phyloP scores from a whole-genome alignment of 2,113 vertebrate genomes.

The Platycercus adscitus region DNA sequence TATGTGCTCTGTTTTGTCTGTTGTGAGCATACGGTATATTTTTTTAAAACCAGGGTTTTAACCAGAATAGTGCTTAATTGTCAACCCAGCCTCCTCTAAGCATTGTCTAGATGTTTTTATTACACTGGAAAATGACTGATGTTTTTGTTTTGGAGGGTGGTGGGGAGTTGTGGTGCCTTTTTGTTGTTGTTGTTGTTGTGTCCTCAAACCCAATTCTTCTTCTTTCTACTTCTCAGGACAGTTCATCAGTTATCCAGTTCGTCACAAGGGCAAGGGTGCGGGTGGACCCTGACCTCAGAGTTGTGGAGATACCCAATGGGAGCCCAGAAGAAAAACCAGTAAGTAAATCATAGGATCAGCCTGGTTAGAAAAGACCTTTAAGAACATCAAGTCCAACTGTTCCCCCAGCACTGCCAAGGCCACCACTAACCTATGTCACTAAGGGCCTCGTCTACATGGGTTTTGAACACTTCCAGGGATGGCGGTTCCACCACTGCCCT shows the following conservation, averaged over 20 bases:
- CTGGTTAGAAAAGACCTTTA: neutral
- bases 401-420: neutral
- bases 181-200: neutral
- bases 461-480: neutral
- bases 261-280: constrained; percentile 85
- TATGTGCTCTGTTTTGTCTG: neutral
- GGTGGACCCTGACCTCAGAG: constrained; percentile 77
- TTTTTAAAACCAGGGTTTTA: neutral
- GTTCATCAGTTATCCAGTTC: constrained; percentile 95
- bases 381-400: neutral
- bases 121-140: neutral
- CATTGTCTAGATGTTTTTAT: neutral
- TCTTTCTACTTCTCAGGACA: constrained; percentile 82
- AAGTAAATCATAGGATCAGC: constrained; percentile 67
- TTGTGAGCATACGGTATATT: neutral
- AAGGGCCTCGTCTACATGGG: neutral
- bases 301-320: constrained; percentile 84
- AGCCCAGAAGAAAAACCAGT: constrained; percentile 89
- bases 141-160: fast-evolving
- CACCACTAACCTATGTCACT: neutral
- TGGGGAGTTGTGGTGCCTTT: neutral
- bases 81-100: neutral
- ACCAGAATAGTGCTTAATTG: neutral
- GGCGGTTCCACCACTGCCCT: neutral
- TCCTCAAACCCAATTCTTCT: neutral